Evolutionary conservation across 2,888 invertebrate genomes (phyloP), one percentile per base, ranked within the genome.

Genomic region (Gonocerus acuteangulatus): DNA sequence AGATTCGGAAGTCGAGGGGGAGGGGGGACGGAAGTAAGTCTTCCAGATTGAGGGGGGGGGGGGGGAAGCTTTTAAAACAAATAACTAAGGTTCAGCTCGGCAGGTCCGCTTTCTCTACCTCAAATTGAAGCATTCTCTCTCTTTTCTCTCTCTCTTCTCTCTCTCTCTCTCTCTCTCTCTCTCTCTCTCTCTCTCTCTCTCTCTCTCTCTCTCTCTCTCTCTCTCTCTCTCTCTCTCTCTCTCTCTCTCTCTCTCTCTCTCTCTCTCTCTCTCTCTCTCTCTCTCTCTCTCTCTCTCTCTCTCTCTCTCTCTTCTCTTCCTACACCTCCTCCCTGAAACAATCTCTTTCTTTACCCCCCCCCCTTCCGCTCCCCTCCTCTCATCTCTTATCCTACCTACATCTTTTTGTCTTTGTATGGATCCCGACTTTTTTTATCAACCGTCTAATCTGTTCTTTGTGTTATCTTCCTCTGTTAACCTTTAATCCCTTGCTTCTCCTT

Each of bases 31-130:
- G 51, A 32, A 51, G 19, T 7, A 19, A 32, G 32, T 19, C 27
- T 15, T 2, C 19, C n/a, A 32, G 51, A 32, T 51, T 51, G 34
- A 32, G 34, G 34, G 13, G 42, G 7, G n/a, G 34, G 34, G 13
- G 42, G 7, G n/a, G 51, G 19, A 32, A 19, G 51, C 51, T 51
- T 51, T 51, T 51, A 51, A 51, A 51, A 51, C 51, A 51, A 51
- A 51, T 51, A 51, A 51, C 32, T 51, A 51, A 51, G 51, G 51
- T 51, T 51, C 18, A 18, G 19, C 32, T 27, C 19, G 51, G 36
- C 34, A 34, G 32, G 51, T 51, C 51, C 16, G 15, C 45, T 45
- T 13, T 9, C 42, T 18, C 45, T 45, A 9, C 18, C 45, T 18
- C 45, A 18, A 15, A 18, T 18, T 18, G 18, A 18, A 15, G 15